Evolutionary conservation across 1,140 invertebrate species (phyloP), one percentile per base, ranked within the genome.

Genomic region (Drosophila repleta): DNA sequence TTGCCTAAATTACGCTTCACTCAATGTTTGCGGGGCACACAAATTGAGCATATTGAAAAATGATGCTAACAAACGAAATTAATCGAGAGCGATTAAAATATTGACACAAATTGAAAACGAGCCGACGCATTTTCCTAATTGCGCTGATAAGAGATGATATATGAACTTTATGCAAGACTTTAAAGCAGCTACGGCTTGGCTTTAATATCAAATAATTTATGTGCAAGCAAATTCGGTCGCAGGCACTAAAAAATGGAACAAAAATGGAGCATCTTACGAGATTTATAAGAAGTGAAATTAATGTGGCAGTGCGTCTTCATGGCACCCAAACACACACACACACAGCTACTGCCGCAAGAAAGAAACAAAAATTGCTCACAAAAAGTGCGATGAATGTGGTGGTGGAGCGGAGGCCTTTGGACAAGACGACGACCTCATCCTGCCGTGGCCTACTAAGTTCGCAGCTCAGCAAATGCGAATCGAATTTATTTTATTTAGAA

Each of bases 261-360:
- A 43, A 43, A 43, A 17, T 43, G 39, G 39, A 43, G 18, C 39
- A 43, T 67, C 57, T 41, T 70, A 49, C 61, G 57, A 84, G 80
- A 84, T 84, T 85, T 84, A 84, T 84, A 84, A 84, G 80, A 84
- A 84, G 80, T 79, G 66, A 84, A 84, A 84, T 84, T 84, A 84
- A 84, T 84, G 80, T 84, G 81, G 80, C 80, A 83, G 72, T 67
- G 64, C 58, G 75, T 67, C 74, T 69, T 69, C 56, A 61, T 49
- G 56, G 55, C 55, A 8, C 20, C 24, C n/a, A 29, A 10, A 0
- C 32, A 35, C 32, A 35, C 39, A 55, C 49, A 80, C 65, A 56
- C 29, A 29, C 7, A 29, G 0, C 4, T n/a, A n/a, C n/a, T n/a
- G n/a, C n/a, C n/a, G n/a, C n/a, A n/a, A 24, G 24, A 57, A 48